Conservation (phyloP, 1,140 invertebrate species). For the Ceratoteleas bidentatus region DNA sequence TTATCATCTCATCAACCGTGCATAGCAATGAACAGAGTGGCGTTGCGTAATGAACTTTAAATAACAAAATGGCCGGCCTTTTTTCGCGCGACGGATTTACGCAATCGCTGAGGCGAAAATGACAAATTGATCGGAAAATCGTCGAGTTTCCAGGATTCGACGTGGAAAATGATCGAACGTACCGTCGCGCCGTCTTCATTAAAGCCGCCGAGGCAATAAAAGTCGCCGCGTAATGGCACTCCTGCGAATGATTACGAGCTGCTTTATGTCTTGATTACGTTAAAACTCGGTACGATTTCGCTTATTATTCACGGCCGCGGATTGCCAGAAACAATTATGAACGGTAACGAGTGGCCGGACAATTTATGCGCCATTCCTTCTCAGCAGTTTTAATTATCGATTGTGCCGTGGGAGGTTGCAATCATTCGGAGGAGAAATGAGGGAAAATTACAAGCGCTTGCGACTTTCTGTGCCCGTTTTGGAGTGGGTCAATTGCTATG, state of each 20-base stretch:
- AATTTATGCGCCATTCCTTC: conserved; percentile 11
- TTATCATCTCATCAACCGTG: no score
- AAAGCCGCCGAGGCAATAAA: conserved; percentile 22
- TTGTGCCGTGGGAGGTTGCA: no score
- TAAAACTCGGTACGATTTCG: conserved; percentile 39
- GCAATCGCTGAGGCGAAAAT: background rate
- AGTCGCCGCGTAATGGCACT: conserved; percentile 13
- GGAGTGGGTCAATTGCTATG: no score
- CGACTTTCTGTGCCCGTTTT: no score
- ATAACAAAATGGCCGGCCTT: background rate
- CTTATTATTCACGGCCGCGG: conserved; percentile 21
- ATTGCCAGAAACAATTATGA: conserved; percentile 3
- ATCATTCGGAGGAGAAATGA: background rate
- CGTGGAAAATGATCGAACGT: conserved; percentile 35
- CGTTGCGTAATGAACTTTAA: no score
- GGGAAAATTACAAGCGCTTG: background rate
- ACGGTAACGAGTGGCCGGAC: conserved; percentile 5
- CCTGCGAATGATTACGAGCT: conserved; percentile 32
- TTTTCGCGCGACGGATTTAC: conserved; percentile 11
- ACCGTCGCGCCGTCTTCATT: conserved; percentile 21
- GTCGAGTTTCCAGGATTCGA: conserved; percentile 9
- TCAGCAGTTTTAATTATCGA: conserved; percentile 6
- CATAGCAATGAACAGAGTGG: no score
- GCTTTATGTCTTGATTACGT: conserved; percentile 48
- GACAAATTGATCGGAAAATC: conserved; percentile 42